Evolutionary conservation across 2,888 invertebrate genomes (phyloP), one percentile per base, ranked within the genome.

Genomic region (Cremastinae sp.): DNA sequence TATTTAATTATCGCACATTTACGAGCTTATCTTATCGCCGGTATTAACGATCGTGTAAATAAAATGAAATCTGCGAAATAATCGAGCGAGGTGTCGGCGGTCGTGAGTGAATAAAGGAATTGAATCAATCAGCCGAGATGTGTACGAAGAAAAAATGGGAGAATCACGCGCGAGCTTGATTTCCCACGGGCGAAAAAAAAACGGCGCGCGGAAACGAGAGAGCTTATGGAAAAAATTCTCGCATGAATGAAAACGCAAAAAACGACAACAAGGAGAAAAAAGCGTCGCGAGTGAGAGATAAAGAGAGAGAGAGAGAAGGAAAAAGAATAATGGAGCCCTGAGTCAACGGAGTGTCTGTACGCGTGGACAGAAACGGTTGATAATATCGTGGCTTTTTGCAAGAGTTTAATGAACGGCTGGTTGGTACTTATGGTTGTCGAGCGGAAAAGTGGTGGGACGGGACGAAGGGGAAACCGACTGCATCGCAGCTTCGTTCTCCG

Each of bases 391-490:
- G 80, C 72, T 84, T 83, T 83, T 83, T 84, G 81, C 82, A 80
- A 79, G 81, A 82, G 80, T 81, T 53, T 86, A 84, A 85, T 82
- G 86, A 84, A 85, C 84, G 83, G 82, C 80, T 81, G 84, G 82
- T 81, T 61, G 70, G 79, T 83, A 81, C 84, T 85, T 84, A 85
- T 84, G 86, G 84, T 78, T 82, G 83, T 81, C 81, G 85, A 85
- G 85, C 83, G 87, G 87, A 88, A 87, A 88, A 88, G 86, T 88
- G 84, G 86, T 82, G 86, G 82, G 84, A 84, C 85, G 82, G 81
- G 85, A 84, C 85, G 87, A 86, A 84, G 84, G 84, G 84, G 83
- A 85, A 86, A 86, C 83, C 65, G 72, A 69, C 69, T 76, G 76
- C 76, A 76, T 73, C 73, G 62, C 71, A 62, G 71, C 74, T 61